These are phyloP conservation scores for Indicator indicator DNA, from an alignment of 2,113 vertebrate species.

Conservation along the genomic window DNA sequence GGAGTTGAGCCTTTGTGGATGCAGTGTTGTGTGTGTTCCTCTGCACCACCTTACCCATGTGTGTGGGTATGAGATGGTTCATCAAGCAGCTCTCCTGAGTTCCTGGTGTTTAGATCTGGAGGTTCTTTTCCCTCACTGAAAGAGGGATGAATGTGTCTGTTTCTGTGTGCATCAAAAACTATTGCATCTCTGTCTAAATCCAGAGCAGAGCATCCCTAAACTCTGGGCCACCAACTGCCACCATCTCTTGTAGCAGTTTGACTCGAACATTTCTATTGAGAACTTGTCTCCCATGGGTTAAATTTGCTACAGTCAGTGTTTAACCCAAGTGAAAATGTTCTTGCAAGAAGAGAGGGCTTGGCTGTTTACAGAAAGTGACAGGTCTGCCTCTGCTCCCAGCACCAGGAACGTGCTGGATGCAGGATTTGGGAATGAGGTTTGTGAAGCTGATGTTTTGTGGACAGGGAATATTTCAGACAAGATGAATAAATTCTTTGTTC, in stretches of 20 bases:
- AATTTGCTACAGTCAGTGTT: neutral
- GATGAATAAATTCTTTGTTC: constrained; percentile 35
- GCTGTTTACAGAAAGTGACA: neutral
- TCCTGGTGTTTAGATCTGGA: neutral
- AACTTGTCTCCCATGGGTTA: neutral
- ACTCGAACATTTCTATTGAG: neutral
- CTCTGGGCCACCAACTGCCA: neutral
- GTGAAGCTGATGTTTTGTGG: neutral
- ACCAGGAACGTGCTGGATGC: neutral
- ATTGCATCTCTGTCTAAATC: accelerated
- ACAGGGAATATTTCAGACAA: neutral
- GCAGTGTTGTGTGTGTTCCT: neutral
- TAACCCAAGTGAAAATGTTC: neutral
- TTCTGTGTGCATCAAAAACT: neutral
- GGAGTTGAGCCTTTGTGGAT: neutral
- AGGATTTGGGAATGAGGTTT: neutral
- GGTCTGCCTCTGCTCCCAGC: neutral
- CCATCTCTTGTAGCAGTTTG: neutral
- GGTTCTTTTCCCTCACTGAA: neutral
- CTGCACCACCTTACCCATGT: neutral
- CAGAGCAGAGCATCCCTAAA: neutral
- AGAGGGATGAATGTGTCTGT: accelerated
- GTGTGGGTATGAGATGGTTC: accelerated
- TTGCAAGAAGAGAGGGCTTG: neutral
- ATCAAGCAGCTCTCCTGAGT: neutral